Base-by-base conservation (phyloP, 2,113 vertebrate species). In the Piprites chloris region DNA sequence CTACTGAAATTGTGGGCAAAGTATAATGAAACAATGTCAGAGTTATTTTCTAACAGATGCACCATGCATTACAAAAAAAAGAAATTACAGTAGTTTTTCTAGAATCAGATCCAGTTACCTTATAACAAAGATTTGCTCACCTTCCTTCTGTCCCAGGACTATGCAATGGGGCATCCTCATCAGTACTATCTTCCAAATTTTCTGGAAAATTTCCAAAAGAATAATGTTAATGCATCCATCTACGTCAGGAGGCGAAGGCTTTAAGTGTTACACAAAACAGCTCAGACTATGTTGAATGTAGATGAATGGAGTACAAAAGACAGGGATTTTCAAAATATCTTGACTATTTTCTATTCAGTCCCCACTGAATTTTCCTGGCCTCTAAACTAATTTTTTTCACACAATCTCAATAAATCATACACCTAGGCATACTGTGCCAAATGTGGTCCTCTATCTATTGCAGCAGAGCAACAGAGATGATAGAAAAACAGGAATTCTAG, bases 71-170 rank as follows among this genome's bases (percentile, higher is more conserved):
- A 62, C 27, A 58, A 68, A 81, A 78, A 78, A 66, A 22, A 80
- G 19, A 94, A 84, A 16, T 32, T 0, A 65, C 12, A 27, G 12
- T 56, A 30, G 4, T 59, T 89, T 75, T 90, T 87, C 79, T 68
- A 75, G 42, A 90, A 56, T 17, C 3, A 5, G n/a, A 62, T n/a
- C 18, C 49, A 79, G 42, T 69, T 78, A 50, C 23, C 14, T 5
- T 33, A 69, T 88, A 75, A 66, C 15, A 94, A 52, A 63, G 14
- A 74, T 41, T 33, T 63, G 68, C 97, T 98, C 97, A 99, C 99
- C 99, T 98, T 94, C 99, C 98, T 95, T 99, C 99, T 28, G 98
- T 93, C 41, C 98, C 98, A 8, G 99, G 99, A 85, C 99, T 99
- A 42, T 98, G 97, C 42, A 98, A 97, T 18, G 99, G 99, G 66